A percentile compares a stretch with the other conserved stretches of the same genome.
Conservation (phyloP, 2,888 invertebrate genomes). For the Pecten maximus region DNA sequence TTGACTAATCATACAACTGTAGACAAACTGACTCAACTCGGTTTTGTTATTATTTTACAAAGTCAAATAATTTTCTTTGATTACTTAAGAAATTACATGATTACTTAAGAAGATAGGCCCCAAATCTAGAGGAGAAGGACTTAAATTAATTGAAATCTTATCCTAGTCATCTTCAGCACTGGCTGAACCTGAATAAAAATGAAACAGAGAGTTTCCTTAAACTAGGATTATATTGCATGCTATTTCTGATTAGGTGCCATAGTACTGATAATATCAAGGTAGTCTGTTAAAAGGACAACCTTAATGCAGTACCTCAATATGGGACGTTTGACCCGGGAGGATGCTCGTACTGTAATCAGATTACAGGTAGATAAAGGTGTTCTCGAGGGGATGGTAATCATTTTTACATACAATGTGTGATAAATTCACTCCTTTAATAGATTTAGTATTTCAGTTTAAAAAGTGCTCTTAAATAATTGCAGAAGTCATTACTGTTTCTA, state of each 20-base stretch:
- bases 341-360: not conserved
- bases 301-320: not conserved
- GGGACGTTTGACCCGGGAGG: not conserved
- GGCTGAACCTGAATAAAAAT: not conserved
- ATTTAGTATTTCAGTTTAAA: not conserved
- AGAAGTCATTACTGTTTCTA: no score
- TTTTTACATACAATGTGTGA: not conserved
- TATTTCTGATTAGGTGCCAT: not conserved
- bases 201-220: slow-evolving; percentile 27
- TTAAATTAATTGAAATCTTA: slow-evolving; percentile 29
- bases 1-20: not conserved
- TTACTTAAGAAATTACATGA: slow-evolving; percentile 32
- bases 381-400: not conserved
- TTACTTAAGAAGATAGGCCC: not conserved
- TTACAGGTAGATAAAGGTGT: not conserved
- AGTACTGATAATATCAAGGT: not conserved
- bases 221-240: not conserved
- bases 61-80: slow-evolving; percentile 26
- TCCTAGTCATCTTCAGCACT: slow-evolving; percentile 11
- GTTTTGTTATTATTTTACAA: slow-evolving; percentile 18
- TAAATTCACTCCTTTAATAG: not conserved
- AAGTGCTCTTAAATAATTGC: no score
- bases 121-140: not conserved
- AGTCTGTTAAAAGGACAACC: slow-evolving; percentile 12
- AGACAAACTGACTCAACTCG: slow-evolving; percentile 16